Conservation (phyloP, 2,113 vertebrate species). For the Noctilio leporinus region DNA sequence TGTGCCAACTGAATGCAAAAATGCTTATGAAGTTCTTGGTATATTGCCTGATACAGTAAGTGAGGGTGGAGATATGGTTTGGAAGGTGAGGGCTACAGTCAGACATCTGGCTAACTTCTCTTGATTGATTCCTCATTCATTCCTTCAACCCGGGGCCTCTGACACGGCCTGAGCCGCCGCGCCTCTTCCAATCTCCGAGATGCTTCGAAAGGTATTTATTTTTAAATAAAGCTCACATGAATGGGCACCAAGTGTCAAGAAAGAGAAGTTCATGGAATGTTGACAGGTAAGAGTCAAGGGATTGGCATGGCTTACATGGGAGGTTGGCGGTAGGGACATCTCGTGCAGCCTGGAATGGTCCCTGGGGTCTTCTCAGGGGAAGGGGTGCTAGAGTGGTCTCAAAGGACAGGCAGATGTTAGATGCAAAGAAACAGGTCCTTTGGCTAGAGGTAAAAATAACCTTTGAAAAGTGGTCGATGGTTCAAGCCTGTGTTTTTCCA, state of each 20-base stretch:
- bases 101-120: background rate
- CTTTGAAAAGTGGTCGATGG: background rate
- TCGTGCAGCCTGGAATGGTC: too few relatives aligned
- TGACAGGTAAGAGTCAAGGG: background rate
- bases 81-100: background rate
- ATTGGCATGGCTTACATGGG: too few relatives aligned
- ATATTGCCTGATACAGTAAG: background rate
- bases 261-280: background rate
- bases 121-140: background rate
- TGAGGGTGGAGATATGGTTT: background rate
- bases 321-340: too few relatives aligned
- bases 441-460: background rate
- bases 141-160: background rate
- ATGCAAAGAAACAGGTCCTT: background rate
- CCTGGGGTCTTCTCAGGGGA: background rate
- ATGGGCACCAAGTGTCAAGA: background rate
- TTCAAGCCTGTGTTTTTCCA: background rate
- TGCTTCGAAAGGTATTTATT: background rate
- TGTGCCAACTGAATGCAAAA: background rate
- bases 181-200: too few relatives aligned
- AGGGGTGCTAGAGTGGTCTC: background rate
- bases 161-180: too few relatives aligned
- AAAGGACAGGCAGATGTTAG: background rate
- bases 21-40: background rate
- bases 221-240: background rate